A percentile compares a stretch with the other conserved stretches of the same genome.
These are phyloP conservation scores for Xanthostigma xanthostigma DNA, from an alignment of 2,888 invertebrate species.

Conservation along the genomic window DNA sequence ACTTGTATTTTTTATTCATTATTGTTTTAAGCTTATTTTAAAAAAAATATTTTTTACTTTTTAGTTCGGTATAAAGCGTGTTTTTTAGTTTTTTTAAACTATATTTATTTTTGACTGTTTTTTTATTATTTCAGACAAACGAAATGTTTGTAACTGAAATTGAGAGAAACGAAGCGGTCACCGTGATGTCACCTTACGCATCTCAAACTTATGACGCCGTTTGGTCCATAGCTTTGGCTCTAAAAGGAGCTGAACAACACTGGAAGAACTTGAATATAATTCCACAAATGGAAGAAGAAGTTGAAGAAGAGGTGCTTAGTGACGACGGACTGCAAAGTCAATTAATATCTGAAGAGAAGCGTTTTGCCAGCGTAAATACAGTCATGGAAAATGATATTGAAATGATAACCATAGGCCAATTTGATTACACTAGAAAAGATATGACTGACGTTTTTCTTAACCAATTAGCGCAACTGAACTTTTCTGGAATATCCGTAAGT, in stretches of 20 bases:
- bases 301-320: background rate
- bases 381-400: conserved; percentile 10
- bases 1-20: too few species aligned
- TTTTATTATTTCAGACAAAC: conserved; percentile 37
- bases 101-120: background rate
- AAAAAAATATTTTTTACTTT: too few species aligned
- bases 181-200: conserved; percentile 45
- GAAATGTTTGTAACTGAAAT: conserved; percentile 46
- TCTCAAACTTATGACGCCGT: conserved; percentile 81
- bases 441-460: conserved; percentile 56
- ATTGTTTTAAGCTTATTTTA: too few species aligned
- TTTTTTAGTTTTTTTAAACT: background rate
- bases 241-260: conserved; percentile 46
- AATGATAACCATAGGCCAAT: conserved; percentile 37
- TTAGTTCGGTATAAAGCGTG: too few species aligned
- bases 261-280: conserved; percentile 28
- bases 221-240: conserved; percentile 73
- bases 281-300: conserved; percentile 1
- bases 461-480: conserved; percentile 57
- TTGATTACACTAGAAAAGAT: conserved; percentile 58
- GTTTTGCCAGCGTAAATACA: conserved; percentile 8
- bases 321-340: conserved; percentile 2
- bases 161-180: conserved; percentile 20
- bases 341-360: conserved; percentile 7
- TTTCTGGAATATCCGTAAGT: conserved; percentile 77